Evolutionary conservation across 35 echinoderm and acorn worm species (phyloP), one percentile per base, ranked within the genome.

Genomic region (Antedon bifida): DNA sequence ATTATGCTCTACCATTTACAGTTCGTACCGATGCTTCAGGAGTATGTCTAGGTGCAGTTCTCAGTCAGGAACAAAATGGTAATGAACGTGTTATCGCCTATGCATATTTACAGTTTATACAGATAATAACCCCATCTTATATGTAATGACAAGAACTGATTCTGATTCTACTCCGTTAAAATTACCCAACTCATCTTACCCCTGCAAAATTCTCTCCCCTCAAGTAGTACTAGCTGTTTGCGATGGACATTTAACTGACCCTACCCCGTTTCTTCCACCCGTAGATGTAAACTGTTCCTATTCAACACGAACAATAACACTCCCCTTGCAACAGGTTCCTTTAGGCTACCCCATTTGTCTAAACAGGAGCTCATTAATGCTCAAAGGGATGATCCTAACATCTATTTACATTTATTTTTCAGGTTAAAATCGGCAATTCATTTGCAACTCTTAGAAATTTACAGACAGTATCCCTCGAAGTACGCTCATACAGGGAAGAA

Each of bases 101-200:
- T 76, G 26, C n/a, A 0, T 75, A n/a, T 39, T 90, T 36, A 78
- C 46, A 30, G 83, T 76, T n/a, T n/a, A 51, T 28, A 85, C 64
- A 35, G 83, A 91, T 46, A 91, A 76, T 42, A 91, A 91, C 77
- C 89, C 84, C 32, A 33, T 91, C n/a, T 77, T 77, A 32, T 91
- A 91, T 77, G 89, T 91, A 3, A 34, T 77, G 46, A 46, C 76
- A 0, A 0, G 64, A 8, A 78, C 32, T 10, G 33, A 80, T 17
- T 39, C 38, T 0, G 46, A 32, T 5, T 2, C 36, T 39, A 5
- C 38, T 3, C 36, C 39, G 9, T 26, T 2, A 12, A 23, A 26
- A 2, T 64, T 64, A 23, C 38, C 38, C 14, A 7, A 2, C 2
- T 64, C 51, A 11, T 26, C 51, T 64, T 19, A 2, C 23, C 9